Base-by-base conservation (phyloP, 2,113 vertebrate genomes). In the Rhinoderma darwinii region DNA sequence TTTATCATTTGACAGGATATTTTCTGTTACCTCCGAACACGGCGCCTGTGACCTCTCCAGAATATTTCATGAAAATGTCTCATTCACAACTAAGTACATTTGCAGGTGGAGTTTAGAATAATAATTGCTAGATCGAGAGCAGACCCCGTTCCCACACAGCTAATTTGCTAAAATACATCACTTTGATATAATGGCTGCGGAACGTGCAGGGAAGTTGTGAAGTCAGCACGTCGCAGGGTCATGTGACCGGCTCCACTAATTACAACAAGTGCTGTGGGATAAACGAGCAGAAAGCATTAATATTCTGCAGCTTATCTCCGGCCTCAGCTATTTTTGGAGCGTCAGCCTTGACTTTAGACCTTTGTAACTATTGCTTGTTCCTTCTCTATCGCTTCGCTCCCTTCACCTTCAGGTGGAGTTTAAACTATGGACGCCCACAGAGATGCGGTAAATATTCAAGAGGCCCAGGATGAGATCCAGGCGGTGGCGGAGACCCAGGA, bases 341-440 rank as follows among this genome's bases (percentile, higher is more conserved):
- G 56, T 12, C 39, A 22, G 61, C 61, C 80, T 30, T 68, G 61
- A 68, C 61, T 68, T 70, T 70, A 27, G 80, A 82, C 59, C 59
- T 47, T 35, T 44, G n/a, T 30, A 32, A n/a, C 18, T 14, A n/a
- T n/a, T n/a, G 5, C 1, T 1, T 32, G 18, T 79, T 10, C 32
- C 37, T 18, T 35, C 14, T 63, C n/a, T 20, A 6, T 54, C 9
- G 25, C 25, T 61, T 27, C 25, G 2, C 9, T n/a, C 25, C 11
- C n/a, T 27, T 61, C 25, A 27, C 56, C 56, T 43, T 74, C 39
- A 74, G 37, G 72, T 12, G 30, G 72, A 25, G 25, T 22, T 41
- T 43, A 43, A 43, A n/a, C 20, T 74, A 41, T 74, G 37, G 37
- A 74, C 39, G 68, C 20, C 10, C 35, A 20, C 9, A 41, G 5